These are phyloP conservation scores for Malurus melanocephalus DNA, from an alignment of 2,113 vertebrate genomes.

Conservation along the genomic window DNA sequence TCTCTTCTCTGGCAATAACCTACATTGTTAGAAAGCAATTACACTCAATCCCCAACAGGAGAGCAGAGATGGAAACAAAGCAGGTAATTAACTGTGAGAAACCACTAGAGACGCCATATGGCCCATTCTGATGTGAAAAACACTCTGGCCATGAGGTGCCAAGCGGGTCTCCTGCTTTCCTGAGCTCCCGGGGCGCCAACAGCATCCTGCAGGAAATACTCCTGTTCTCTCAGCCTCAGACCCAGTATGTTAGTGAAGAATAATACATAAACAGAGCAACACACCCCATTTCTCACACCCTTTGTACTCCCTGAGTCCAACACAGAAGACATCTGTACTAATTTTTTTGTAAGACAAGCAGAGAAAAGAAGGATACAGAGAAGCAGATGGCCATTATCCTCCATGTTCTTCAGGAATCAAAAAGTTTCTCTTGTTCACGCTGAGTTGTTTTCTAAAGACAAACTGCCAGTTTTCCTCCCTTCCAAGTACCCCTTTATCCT, in stretches of 20 bases:
- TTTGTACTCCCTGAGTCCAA: neutral
- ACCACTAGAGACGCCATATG: neutral
- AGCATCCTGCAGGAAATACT: neutral
- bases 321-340: neutral
- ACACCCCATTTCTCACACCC: neutral
- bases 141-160: neutral
- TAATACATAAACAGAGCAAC: neutral
- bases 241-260: neutral
- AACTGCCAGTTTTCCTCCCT: neutral
- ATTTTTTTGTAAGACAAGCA: neutral
- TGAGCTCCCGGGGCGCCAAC: neutral
- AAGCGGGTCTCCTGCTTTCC: neutral
- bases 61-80: slow-evolving; percentile 3
- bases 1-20: neutral
- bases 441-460: neutral
- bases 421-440: neutral
- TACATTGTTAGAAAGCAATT: neutral
- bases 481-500: neutral
- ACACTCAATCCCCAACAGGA: neutral
- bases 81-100: slow-evolving; percentile 16
- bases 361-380: neutral
- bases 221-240: neutral
- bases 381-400: neutral
- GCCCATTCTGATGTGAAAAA: slow-evolving; percentile 8
- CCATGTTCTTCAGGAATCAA: neutral